These are phyloP conservation scores for Athene noctua DNA, from an alignment of 2,113 vertebrate species.

Conservation along the genomic window DNA sequence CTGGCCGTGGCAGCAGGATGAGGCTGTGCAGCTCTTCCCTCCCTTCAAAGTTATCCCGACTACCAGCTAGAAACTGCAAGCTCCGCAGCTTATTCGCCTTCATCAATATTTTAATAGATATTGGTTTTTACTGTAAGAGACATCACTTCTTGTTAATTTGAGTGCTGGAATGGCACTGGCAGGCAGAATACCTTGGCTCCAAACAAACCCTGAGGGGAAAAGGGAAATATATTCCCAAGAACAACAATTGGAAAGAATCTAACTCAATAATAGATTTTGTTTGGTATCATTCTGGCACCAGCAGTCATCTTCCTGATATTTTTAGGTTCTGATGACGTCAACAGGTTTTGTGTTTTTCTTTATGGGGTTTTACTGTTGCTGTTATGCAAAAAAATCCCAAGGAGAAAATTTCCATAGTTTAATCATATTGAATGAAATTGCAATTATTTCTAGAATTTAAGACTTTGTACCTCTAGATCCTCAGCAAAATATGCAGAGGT, in stretches of 20 bases:
- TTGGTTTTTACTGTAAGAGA: slow-evolving; percentile 48
- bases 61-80: neutral
- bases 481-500: neutral
- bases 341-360: slow-evolving; percentile 22
- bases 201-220: slow-evolving; percentile 26
- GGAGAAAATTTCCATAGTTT: slow-evolving; percentile 13
- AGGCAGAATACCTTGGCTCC: slow-evolving; percentile 51
- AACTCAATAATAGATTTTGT: slow-evolving; percentile 58
- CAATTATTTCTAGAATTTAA: slow-evolving; percentile 10
- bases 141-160: slow-evolving; percentile 64
- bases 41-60: neutral
- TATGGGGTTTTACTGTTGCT: neutral
- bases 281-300: slow-evolving; percentile 57
- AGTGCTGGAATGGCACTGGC: slow-evolving; percentile 43
- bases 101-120: slow-evolving; percentile 44
- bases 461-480: neutral
- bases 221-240: slow-evolving; percentile 55
- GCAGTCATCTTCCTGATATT: slow-evolving; percentile 51
- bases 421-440: neutral
- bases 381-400: neutral
- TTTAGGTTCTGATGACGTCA: slow-evolving; percentile 61
- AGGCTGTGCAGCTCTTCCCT: neutral
- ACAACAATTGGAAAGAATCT: slow-evolving; percentile 40
- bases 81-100: neutral
- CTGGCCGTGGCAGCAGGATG: neutral